Conservation (phyloP, 2,797 vertebrate species). For the Coccyzus lansbergi region DNA sequence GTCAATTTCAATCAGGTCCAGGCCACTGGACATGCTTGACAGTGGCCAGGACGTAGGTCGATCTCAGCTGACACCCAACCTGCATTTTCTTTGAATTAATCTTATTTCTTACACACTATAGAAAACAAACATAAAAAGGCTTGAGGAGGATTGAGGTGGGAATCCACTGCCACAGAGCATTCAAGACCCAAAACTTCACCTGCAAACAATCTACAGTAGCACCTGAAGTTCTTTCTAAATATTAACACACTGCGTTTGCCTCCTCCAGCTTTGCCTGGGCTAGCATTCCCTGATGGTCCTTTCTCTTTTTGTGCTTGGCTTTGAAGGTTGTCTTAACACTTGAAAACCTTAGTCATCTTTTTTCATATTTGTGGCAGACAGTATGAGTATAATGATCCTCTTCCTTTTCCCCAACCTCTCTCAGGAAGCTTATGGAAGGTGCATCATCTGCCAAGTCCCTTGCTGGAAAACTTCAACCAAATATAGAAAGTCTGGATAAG, state of each 20-base stretch:
- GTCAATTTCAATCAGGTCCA: fast-evolving
- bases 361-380: background rate
- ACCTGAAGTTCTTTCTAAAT: background rate
- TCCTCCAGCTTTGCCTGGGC: background rate
- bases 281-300: background rate
- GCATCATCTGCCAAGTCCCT: background rate
- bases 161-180: background rate
- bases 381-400: background rate
- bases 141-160: background rate
- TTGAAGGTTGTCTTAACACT: background rate
- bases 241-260: background rate
- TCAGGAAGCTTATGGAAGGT: slow-evolving; percentile 30
- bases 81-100: background rate
- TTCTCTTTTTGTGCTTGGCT: background rate
- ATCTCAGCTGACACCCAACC: background rate
- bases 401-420: background rate
- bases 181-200: background rate
- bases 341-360: background rate
- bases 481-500: slow-evolving; percentile 61
- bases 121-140: background rate
- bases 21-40: background rate
- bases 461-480: slow-evolving; percentile 52
- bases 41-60: background rate
- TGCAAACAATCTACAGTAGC: background rate
- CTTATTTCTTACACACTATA: background rate